These are phyloP conservation scores for Macrosteles quadrilineatus DNA, from an alignment of 1,140 invertebrate genomes.

Conservation along the genomic window DNA sequence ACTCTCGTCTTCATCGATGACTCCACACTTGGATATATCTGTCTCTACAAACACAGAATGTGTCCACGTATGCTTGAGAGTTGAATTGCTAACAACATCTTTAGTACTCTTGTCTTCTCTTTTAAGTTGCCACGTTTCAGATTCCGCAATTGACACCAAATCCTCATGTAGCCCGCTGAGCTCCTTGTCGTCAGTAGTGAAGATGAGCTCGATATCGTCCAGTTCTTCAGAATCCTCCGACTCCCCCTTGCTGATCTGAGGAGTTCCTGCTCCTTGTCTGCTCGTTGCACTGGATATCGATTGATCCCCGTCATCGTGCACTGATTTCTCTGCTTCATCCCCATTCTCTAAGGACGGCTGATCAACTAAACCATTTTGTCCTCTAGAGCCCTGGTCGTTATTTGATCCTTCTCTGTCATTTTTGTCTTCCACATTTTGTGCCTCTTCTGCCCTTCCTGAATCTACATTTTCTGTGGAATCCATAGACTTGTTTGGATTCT, in stretches of 20 bases:
- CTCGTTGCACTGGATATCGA: slow-evolving; percentile 47
- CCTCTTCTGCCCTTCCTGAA: slow-evolving; percentile 8
- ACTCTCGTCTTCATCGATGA: slow-evolving; percentile 62
- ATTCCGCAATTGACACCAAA: slow-evolving; percentile 70
- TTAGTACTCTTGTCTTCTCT: slow-evolving; percentile 2
- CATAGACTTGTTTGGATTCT: slow-evolving; percentile 40
- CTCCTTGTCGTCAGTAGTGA: slow-evolving; percentile 75
- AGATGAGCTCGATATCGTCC: slow-evolving; percentile 79
- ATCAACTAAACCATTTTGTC: slow-evolving; percentile 25
- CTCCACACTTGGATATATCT: slow-evolving; percentile 78
- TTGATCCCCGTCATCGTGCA: slow-evolving; percentile 32
- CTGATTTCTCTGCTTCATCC: slow-evolving; percentile 26
- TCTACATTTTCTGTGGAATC: slow-evolving; percentile 44
- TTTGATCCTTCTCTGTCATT: slow-evolving; percentile 21
- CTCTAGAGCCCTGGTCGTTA: slow-evolving; percentile 30
- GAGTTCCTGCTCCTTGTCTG: slow-evolving; percentile 51
- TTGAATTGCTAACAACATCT: slow-evolving; percentile 53
- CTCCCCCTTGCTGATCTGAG: slow-evolving; percentile 57
- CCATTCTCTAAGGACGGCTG: slow-evolving; percentile 34
- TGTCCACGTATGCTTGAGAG: slow-evolving; percentile 56
- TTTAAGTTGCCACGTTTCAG: slow-evolving; percentile 53
- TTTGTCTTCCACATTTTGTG: neutral
- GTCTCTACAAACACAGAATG: slow-evolving; percentile 69
- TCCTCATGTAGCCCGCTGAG: slow-evolving; percentile 69
- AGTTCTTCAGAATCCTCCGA: slow-evolving; percentile 63